These are phyloP conservation scores for Drosophila novamexicana DNA, from an alignment of 1,140 invertebrate species.

Conservation along the genomic window DNA sequence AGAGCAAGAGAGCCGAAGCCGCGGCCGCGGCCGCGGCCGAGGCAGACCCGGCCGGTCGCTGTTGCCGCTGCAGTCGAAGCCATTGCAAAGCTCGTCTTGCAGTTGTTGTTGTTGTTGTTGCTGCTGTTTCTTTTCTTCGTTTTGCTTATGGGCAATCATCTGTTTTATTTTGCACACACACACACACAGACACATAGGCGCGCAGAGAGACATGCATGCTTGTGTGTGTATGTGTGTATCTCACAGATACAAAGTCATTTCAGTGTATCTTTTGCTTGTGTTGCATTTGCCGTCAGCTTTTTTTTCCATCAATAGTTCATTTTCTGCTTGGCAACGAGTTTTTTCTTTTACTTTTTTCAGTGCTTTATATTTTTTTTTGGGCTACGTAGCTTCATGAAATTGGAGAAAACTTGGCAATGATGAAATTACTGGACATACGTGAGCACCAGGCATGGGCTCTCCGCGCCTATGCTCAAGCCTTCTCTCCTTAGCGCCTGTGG, in stretches of 20 bases:
- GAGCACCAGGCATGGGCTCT: slow-evolving; percentile 11
- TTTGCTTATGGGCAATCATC: slow-evolving; percentile 81
- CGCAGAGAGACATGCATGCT: slow-evolving; percentile 36
- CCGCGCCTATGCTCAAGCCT: background rate
- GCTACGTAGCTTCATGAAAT: slow-evolving; percentile 72
- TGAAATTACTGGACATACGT: slow-evolving; percentile 78
- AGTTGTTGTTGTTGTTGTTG: slow-evolving; percentile 18
- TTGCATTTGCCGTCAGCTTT: slow-evolving; percentile 76
- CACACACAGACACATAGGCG: slow-evolving; percentile 26
- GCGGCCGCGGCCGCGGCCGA: slow-evolving; percentile 30
- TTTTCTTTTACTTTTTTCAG: slow-evolving; percentile 34
- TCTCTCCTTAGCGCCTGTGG: background rate
- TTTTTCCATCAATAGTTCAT: slow-evolving; percentile 77
- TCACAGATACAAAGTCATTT: slow-evolving; percentile 66
- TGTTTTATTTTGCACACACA: slow-evolving; percentile 75
- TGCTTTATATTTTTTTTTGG: slow-evolving; percentile 37
- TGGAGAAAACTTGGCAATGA: slow-evolving; percentile 78
- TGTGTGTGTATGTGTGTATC: slow-evolving; percentile 25
- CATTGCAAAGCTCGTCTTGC: slow-evolving; percentile 42
- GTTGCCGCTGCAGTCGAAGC: slow-evolving; percentile 26
- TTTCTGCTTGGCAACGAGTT: slow-evolving; percentile 74
- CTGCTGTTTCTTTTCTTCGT: slow-evolving; percentile 30
- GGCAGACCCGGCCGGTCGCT: slow-evolving; percentile 62
- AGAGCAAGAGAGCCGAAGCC: slow-evolving; percentile 45
- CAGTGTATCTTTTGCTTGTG: slow-evolving; percentile 63